Evolutionary conservation across 2,888 invertebrate genomes (phyloP), one percentile per base, ranked within the genome.

Genomic region (Polyploca ridens): DNA sequence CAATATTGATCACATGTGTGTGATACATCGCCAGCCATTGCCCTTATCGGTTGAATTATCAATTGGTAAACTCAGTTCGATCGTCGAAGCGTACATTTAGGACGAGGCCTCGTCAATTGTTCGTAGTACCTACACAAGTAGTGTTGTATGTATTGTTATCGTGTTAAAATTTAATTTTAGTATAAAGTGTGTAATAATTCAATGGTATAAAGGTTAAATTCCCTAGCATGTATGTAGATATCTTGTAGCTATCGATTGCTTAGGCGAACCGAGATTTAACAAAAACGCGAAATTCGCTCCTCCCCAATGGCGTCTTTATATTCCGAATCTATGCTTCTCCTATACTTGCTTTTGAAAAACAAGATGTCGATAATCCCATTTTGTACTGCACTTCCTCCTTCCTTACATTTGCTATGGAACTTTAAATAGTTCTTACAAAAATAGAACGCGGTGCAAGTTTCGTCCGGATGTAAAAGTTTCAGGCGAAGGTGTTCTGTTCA

Each of bases 41-140:
- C 16, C 35, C 59, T 60, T 60, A 60, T 60, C 59, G 35, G 33
- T n/a, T 60, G 59, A 60, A 60, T 60, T 60, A 60, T 60, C 59
- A 60, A 60, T 41, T 60, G 35, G 38, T 16, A 35, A 38, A 35
- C 19, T 19, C 16, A 10, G 19, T 54, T 54, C 54, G 54, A 54
- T 19, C 54, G 54, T 16, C 49, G 54, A 19, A 19, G 19, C 19
- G 54, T 54, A 54, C 54, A 54, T 54, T 8, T 54, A 19, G 16
- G 49, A 7, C 54, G 54, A 54, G 54, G 54, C 54, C 54, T 19
- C 19, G 54, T 41, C 54, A 19, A 54, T 54, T 54, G 19, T 54
- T 19, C 54, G 19, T 7, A 16, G 49, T 49, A 49, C 16, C 16
- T 19, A 10, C 54, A 54, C n/a, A 54, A 54, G 4, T 4, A 5